Conservation (phyloP, 2,888 invertebrate species). For the Diabrotica balteata region DNA sequence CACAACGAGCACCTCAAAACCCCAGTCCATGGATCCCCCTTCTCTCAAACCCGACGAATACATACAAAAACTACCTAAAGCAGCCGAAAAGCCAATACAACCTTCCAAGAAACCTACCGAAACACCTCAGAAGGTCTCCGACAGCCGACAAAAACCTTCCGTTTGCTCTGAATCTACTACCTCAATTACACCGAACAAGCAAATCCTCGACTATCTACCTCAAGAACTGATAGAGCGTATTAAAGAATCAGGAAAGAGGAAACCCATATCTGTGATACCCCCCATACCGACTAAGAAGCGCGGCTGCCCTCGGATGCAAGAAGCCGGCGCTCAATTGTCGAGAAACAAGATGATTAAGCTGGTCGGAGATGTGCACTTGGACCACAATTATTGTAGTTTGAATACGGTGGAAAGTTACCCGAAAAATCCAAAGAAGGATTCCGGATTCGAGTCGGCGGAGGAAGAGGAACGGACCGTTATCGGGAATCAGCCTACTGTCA, state of each 20-base stretch:
- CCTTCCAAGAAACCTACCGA: too few species aligned
- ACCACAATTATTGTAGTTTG: slow-evolving; percentile 67
- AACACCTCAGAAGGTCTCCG: too few species aligned
- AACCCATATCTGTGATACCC: slow-evolving; percentile 63
- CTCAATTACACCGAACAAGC: slow-evolving; percentile 40
- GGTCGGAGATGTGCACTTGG: slow-evolving; percentile 58
- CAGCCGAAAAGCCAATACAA: too few species aligned
- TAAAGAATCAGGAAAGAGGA: slow-evolving; percentile 62
- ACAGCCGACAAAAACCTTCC: slow-evolving; percentile 1
- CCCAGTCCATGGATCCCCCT: too few species aligned
- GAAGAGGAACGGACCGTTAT: slow-evolving; percentile 51
- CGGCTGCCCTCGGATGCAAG: slow-evolving; percentile 23
- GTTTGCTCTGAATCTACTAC: slow-evolving; percentile 28
- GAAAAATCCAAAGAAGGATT: slow-evolving; percentile 50
- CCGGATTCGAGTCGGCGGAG: slow-evolving; percentile 53
- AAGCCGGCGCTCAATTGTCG: not conserved
- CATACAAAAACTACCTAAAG: too few species aligned
- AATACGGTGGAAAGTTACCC: slow-evolving; percentile 31
- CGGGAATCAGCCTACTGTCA: slow-evolving; percentile 53
- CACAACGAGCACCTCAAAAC: too few species aligned
- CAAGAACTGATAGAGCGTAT: slow-evolving; percentile 65
- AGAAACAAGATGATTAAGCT: slow-evolving; percentile 18
- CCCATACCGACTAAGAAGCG: slow-evolving; percentile 45
- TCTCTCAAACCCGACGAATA: too few species aligned
- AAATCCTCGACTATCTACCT: slow-evolving; percentile 59